Evolutionary conservation across 2,113 vertebrate genomes (phyloP).

Genomic region (Collichthys lucidus): DNA sequence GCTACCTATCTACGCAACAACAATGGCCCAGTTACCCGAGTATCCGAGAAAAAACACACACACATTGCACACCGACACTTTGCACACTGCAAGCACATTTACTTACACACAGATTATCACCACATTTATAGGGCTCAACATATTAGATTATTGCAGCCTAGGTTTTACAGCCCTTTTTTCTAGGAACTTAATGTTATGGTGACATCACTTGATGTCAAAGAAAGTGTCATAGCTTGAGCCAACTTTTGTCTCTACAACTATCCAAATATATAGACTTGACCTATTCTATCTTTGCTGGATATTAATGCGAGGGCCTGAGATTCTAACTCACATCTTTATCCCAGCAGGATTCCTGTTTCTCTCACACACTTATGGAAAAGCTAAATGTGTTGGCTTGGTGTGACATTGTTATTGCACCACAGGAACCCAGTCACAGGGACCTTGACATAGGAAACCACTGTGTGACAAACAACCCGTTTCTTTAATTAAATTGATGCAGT

Average conservation of each 20-base stretch:
- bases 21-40: constrained; percentile 21
- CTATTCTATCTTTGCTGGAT: background rate
- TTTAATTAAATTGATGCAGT: no score
- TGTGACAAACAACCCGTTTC: background rate
- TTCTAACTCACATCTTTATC: background rate
- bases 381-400: background rate
- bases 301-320: background rate
- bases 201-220: background rate
- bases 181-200: background rate
- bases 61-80: background rate
- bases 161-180: background rate
- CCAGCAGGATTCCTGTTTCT: background rate
- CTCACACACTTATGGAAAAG: background rate
- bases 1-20: constrained; percentile 37
- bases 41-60: background rate
- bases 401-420: no score
- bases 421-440: no score
- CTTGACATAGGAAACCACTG: no score
- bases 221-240: background rate
- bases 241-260: background rate
- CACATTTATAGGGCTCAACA: background rate
- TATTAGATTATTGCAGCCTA: background rate
- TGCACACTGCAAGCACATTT: constrained; percentile 5
- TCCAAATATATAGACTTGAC: background rate
- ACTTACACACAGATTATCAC: background rate